Base-by-base conservation (phyloP, 1,140 invertebrate species). In the Holcopasites calliopsidis region DNA sequence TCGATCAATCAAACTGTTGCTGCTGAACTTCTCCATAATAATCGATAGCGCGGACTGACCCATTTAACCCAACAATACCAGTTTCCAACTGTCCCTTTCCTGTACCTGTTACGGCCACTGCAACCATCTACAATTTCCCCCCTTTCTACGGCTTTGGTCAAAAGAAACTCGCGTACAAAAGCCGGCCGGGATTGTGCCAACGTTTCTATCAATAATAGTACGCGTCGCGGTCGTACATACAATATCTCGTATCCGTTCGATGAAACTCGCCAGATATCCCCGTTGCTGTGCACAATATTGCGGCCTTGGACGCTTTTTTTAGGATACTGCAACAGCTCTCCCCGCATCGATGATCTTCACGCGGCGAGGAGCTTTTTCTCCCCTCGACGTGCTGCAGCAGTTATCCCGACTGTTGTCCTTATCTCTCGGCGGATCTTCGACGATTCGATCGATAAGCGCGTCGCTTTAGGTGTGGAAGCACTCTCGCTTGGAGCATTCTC, bases 251-350 rank as follows among this genome's bases (percentile, higher is more conserved):
- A 11, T 61, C 3, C 58, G 23, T 42, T 42, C 28, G 38, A 61
- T 26, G 16, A 16, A 26, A 61, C 23, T 13, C n/a, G 7, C 11
- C 13, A 7, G 16, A 13, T 11, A 26, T 60, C 35, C 31, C 26
- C 60, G 5, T 62, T 44, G n/a, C n/a, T n/a, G n/a, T n/a, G n/a
- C n/a, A n/a, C 60, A 16, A 44, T 26, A 62, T 62, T 28, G 40
- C 58, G 23, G 40, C 58, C 38, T 42, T 18, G 23, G 21, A 28
- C 8, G 28, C n/a, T n/a, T 28, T 62, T 44, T 62, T 40, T 31
- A 42, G 38, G 58, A 61, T 21, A 61, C 38, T 42, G 38, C 35
- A 42, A 23, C 57, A 18, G 26, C 26, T 4, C n/a, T 42, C 18
- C 60, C 13, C 60, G 26, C 38, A 11, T 13, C 58, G 3, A 5